Evolutionary conservation across 2,888 invertebrate species (phyloP), one percentile per base, ranked within the genome.

Genomic region (Pseudoips prasinana): DNA sequence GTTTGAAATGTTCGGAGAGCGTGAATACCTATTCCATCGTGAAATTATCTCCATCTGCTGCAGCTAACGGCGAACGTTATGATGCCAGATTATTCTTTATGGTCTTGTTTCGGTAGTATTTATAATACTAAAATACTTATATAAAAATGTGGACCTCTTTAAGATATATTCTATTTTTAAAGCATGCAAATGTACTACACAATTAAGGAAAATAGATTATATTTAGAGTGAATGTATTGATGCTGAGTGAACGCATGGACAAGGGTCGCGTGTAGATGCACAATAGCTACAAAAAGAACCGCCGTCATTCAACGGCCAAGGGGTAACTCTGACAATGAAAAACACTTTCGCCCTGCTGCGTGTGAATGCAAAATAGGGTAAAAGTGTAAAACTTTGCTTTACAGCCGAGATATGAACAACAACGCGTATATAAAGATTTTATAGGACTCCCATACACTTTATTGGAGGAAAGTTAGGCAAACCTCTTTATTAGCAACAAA

Each of bases 291-390:
- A 71, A 74, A 76, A 75, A 73, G 66, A 56, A 60, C 73, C 68
- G 62, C 55, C 64, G 73, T 70, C 73, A 67, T 64, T 72, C 73
- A 75, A 62, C 48, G 64, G 33, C 60, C 58, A 54, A 62, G 70
- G 64, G 71, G 64, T 30, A 58, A 57, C 57, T 53, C 54, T 45
- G 38, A 84, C 85, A 83, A 79, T 85, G 80, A 73, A 79, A 81
- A 80, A 80, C 83, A 82, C 82, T 84, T 78, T 74, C 73, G 54
- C 65, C 68, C 66, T 57, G 64, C 68, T 53, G 70, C 66, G 66
- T 57, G 60, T 65, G 73, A 74, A 85, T 84, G 81, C 72, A 80
- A 82, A 82, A 75, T 69, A 73, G 72, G 71, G 63, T 57, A n/a
- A 65, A 61, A 73, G 72, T 71, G 63, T 57, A 65, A 62, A 56